Conservation (phyloP, 2,888 invertebrate species). For the Hybos culiciformis region DNA sequence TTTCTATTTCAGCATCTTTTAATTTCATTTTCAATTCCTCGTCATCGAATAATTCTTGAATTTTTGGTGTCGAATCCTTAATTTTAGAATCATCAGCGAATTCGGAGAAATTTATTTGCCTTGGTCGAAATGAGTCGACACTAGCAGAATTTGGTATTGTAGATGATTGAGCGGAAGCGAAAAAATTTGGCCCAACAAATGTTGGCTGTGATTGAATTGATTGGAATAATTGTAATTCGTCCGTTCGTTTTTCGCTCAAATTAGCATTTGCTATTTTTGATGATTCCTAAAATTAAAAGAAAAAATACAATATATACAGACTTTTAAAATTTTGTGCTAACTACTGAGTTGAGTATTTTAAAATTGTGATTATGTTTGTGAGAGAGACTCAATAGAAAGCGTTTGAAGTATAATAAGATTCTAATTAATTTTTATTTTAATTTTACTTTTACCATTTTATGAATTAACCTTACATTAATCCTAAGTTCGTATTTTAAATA, state of each 20-base stretch:
- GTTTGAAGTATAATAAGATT: background rate
- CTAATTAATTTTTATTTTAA: no score
- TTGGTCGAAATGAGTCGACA: conserved; percentile 20
- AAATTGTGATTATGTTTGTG: background rate
- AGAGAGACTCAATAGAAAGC: background rate
- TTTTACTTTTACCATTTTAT: no score
- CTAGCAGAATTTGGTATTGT: conserved; percentile 21
- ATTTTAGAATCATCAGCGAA: conserved; percentile 33
- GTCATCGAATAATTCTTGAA: conserved; percentile 34
- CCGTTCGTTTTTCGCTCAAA: conserved; percentile 27
- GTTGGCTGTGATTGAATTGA: conserved; percentile 25
- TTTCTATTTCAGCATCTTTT: conserved; percentile 36
- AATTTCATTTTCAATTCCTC: conserved; percentile 42
- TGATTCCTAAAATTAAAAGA: conserved; percentile 20
- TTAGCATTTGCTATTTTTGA: conserved; percentile 29
- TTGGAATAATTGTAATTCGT: conserved; percentile 25
- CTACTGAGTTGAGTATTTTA: background rate
- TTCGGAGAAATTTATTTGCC: conserved; percentile 37
- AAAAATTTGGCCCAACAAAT: conserved; percentile 33
- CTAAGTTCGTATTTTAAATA: no score
- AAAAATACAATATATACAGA: background rate
- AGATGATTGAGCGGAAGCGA: conserved; percentile 21
- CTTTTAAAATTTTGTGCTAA: background rate
- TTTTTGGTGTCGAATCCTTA: conserved; percentile 34
- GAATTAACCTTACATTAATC: no score